These are phyloP conservation scores for Hipposideros larvatus DNA, from an alignment of 2,797 vertebrate species.

Conservation along the genomic window DNA sequence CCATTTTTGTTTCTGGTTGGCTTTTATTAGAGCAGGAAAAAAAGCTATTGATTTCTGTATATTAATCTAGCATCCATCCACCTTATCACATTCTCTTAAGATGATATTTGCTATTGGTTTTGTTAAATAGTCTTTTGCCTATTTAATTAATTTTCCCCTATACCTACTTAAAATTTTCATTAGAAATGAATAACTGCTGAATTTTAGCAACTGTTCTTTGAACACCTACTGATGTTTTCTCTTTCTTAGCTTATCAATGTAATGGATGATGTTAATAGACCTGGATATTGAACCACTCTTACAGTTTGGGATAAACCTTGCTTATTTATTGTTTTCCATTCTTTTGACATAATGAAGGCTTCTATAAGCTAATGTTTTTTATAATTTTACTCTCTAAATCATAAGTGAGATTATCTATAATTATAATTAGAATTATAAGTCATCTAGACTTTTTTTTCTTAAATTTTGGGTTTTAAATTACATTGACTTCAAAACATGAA, in stretches of 20 bases:
- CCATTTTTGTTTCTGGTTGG: neutral
- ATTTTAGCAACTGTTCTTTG: neutral
- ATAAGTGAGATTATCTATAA: neutral
- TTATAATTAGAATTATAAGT: neutral
- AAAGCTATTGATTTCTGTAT: neutral
- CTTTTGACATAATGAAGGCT: conserved; percentile 20
- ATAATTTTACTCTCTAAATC: neutral
- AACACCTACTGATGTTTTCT: neutral
- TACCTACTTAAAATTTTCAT: neutral
- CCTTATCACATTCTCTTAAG: neutral
- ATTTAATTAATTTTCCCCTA: neutral
- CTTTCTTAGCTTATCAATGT: neutral
- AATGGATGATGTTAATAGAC: neutral
- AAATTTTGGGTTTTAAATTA: neutral
- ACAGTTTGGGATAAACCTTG: neutral
- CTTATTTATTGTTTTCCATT: neutral
- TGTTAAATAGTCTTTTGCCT: neutral
- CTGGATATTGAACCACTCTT: neutral
- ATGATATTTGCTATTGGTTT: neutral
- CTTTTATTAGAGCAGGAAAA: neutral
- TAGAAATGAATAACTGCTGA: neutral
- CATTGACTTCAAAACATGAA: neutral
- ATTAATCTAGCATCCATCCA: neutral
- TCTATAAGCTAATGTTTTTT: neutral
- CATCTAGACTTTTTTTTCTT: neutral